Conservation (phyloP, 2,113 vertebrate species). For the Cavia aperea region DNA sequence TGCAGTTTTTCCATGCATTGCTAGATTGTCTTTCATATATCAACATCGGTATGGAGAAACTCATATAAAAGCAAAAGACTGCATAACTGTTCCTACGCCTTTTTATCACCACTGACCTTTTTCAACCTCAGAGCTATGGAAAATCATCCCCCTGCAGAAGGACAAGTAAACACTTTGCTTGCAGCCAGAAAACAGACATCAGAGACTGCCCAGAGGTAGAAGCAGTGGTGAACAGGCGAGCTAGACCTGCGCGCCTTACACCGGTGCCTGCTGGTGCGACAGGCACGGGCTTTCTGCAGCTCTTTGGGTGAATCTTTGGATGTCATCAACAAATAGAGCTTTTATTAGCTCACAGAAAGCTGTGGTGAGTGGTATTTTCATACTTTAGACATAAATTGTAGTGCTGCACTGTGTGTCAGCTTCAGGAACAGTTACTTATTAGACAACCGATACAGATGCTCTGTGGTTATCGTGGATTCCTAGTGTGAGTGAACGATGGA, state of each 20-base stretch:
- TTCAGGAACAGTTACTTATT: neutral
- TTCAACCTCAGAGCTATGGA: slow-evolving; percentile 60
- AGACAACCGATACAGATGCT: neutral
- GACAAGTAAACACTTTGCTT: slow-evolving; percentile 62
- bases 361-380: neutral
- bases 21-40: slow-evolving; percentile 40
- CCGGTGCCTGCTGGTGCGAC: fast-evolving
- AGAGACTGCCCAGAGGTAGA: neutral
- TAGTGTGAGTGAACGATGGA: neutral
- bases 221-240: neutral
- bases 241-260: neutral
- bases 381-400: neutral
- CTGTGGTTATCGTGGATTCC: neutral
- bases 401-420: neutral
- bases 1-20: slow-evolving; percentile 63
- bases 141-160: slow-evolving; percentile 58
- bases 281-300: fast-evolving
- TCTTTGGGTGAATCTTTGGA: neutral
- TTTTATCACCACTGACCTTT: slow-evolving; percentile 59
- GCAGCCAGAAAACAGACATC: neutral
- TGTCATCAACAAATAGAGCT: neutral
- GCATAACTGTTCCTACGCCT: slow-evolving; percentile 32
- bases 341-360: neutral
- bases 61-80: neutral
- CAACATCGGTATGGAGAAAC: slow-evolving; percentile 47